Conservation (phyloP, 2,888 invertebrate species). For the Drosophila fungiperda region DNA sequence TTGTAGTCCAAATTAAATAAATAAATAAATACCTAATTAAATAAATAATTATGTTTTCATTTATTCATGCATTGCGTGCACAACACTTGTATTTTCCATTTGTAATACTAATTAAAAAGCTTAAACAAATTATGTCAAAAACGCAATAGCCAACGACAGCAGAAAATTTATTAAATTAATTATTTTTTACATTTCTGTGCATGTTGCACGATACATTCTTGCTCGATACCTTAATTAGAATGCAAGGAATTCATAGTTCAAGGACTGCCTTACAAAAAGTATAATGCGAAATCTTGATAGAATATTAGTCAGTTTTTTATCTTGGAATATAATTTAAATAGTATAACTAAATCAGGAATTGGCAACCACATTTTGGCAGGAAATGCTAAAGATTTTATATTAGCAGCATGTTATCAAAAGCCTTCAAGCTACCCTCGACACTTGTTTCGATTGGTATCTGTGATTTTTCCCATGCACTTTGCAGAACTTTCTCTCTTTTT, state of each 20-base stretch:
- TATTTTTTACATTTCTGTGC: not conserved
- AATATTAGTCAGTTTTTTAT: not conserved
- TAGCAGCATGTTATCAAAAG: constrained; percentile 7
- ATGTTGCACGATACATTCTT: not conserved
- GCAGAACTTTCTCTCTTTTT: constrained; percentile 27
- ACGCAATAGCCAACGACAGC: not conserved
- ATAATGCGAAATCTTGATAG: not conserved
- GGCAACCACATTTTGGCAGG: not conserved
- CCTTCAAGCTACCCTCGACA: constrained; percentile 25
- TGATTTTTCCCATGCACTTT: constrained; percentile 40
- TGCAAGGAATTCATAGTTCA: not conserved
- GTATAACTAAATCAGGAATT: constrained; percentile 12
- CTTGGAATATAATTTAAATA: not conserved
- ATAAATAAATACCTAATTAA: not conserved
- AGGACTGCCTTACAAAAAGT: not conserved
- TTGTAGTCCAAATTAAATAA: not conserved
- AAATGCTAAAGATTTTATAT: not conserved
- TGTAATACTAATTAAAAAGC: not conserved
- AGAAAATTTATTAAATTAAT: not conserved
- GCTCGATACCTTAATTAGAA: not conserved
- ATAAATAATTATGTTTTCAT: not conserved
- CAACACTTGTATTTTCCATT: not conserved
- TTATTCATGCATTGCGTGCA: not conserved
- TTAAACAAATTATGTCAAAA: not conserved
- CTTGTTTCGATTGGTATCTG: constrained; percentile 1